Percentiles rank a stretch among this genome's conserved stretches.
Conservation (phyloP, 2,797 vertebrate species). For the Ctenochaetus hawaiiensis region DNA sequence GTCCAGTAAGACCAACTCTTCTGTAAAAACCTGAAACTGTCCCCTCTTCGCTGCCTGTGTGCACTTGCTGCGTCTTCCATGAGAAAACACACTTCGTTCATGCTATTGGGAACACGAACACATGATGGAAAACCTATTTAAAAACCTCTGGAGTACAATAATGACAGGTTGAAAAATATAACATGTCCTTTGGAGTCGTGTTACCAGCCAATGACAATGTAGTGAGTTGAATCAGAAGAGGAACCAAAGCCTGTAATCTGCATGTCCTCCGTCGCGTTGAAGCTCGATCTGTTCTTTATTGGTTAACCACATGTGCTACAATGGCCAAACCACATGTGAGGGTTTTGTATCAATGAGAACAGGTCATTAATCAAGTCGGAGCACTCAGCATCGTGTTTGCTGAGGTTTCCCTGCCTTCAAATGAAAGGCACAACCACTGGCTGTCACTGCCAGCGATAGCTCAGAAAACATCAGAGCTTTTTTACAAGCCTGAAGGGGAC, state of each 20-base stretch:
- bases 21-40: background rate
- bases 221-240: slow-evolving; percentile 74
- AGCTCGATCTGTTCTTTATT: slow-evolving; percentile 71
- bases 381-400: slow-evolving; percentile 73
- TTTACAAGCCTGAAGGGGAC: slow-evolving; percentile 23
- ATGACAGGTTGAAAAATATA: slow-evolving; percentile 73
- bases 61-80: slow-evolving; percentile 6
- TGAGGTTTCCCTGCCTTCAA: slow-evolving; percentile 75
- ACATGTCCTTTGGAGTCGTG: slow-evolving; percentile 55
- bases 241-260: slow-evolving; percentile 72
- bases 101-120: slow-evolving; percentile 40
- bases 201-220: slow-evolving; percentile 73
- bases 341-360: slow-evolving; percentile 77
- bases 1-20: background rate
- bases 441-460: slow-evolving; percentile 44
- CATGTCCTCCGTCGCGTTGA: slow-evolving; percentile 58
- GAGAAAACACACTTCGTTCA: slow-evolving; percentile 21
- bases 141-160: slow-evolving; percentile 68
- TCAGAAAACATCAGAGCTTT: slow-evolving; percentile 60
- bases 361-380: slow-evolving; percentile 77
- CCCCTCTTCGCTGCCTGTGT: background rate
- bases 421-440: slow-evolving; percentile 65
- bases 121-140: slow-evolving; percentile 57
- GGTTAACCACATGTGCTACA: slow-evolving; percentile 84
- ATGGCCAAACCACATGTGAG: slow-evolving; percentile 84